Evolutionary conservation across 2,113 vertebrate genomes (phyloP).

Genomic region (Hipposideros armiger): DNA sequence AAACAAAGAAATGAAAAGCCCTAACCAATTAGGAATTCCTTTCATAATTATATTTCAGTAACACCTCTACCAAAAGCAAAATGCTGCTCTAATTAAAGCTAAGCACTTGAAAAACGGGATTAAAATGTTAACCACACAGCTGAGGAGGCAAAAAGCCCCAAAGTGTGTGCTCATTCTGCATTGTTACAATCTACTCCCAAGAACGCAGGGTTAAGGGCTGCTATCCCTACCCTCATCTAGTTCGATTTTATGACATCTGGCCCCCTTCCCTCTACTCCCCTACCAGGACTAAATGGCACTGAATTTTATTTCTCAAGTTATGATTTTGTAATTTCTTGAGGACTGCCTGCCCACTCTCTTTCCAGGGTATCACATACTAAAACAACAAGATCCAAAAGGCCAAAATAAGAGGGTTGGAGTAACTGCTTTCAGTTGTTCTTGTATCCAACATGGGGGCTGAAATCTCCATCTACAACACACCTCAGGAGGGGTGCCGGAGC

Average conservation of each 20-base stretch:
- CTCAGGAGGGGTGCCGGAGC: not conserved
- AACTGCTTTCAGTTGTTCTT: not conserved
- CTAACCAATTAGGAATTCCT: slow-evolving; percentile 30
- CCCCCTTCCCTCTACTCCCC: not conserved
- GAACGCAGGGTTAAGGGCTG: not conserved
- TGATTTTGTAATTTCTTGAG: not conserved
- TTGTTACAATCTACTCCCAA: fast-evolving
- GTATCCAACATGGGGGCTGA: fast-evolving
- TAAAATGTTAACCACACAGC: not conserved
- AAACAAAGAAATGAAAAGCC: slow-evolving; percentile 51
- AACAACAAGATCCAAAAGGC: not conserved
- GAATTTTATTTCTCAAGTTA: not conserved
- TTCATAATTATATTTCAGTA: slow-evolving; percentile 8
- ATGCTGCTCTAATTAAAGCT: not conserved
- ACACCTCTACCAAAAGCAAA: slow-evolving; percentile 4
- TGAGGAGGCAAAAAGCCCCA: not conserved
- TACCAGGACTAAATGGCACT: not conserved
- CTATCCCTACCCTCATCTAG: not conserved
- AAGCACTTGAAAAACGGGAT: no score
- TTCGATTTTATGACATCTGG: not conserved
- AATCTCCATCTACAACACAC: not conserved
- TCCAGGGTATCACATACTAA: not conserved
- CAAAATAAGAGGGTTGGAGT: not conserved
- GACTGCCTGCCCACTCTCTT: not conserved
- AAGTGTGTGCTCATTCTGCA: fast-evolving